Percentiles rank a stretch among this genome's conserved stretches.
phyloP scores from a whole-genome alignment of 2,113 vertebrate species.

The Sinosuthora webbiana region DNA sequence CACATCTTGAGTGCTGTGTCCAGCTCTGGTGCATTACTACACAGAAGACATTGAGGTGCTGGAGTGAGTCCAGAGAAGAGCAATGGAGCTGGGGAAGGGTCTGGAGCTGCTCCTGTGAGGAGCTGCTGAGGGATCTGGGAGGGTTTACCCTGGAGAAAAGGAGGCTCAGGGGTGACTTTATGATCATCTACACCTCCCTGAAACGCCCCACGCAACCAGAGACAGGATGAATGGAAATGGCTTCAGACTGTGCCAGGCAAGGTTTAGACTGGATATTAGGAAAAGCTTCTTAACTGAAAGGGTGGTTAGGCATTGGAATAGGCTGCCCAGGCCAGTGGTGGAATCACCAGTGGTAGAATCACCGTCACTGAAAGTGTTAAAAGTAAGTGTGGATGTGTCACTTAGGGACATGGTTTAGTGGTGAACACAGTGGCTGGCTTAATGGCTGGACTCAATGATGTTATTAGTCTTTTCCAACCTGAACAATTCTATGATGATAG shows the following conservation, averaged over 20 bases:
- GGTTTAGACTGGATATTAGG: neutral
- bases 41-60: neutral
- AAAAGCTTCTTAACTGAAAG: neutral
- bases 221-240: neutral
- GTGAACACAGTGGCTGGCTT: neutral
- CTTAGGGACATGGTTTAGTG: neutral
- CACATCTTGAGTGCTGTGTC: neutral
- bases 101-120: neutral
- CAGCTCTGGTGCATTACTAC: rapidly evolving
- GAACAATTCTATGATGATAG: neutral
- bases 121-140: neutral
- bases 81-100: neutral
- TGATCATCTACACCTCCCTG: neutral
- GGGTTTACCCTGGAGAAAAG: neutral
- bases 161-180: neutral
- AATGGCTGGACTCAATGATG: neutral
- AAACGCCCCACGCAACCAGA: neutral
- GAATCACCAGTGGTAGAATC: neutral
- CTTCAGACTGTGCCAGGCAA: neutral
- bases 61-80: neutral
- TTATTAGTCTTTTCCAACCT: neutral
- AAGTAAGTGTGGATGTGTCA: no score
- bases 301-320: neutral
- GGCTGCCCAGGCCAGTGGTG: neutral
- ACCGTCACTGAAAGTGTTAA: neutral